These are phyloP conservation scores for Tridacna gigas DNA, from an alignment of 2,888 invertebrate species.

Conservation along the genomic window DNA sequence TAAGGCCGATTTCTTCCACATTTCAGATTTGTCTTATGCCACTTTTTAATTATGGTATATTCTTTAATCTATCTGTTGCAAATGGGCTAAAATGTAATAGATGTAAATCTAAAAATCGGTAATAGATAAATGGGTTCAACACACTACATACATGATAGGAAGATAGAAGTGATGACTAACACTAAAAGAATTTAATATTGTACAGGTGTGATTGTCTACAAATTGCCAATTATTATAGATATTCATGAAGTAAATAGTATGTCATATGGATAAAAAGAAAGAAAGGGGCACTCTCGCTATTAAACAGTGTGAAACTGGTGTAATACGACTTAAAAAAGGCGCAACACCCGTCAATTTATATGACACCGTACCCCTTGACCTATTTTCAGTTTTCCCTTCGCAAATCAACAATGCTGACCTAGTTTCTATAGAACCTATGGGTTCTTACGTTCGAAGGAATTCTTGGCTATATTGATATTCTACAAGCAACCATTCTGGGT, in stretches of 20 bases:
- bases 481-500: background rate
- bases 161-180: conserved; percentile 15
- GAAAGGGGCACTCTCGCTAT: too few species aligned
- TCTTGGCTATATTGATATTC: too few species aligned
- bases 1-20: too few species aligned
- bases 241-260: too few species aligned
- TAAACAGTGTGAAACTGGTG: too few species aligned
- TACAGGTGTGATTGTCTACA: conserved; percentile 11
- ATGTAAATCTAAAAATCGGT: background rate
- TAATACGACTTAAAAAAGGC: background rate
- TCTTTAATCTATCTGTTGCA: too few species aligned
- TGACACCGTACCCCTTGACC: conserved; percentile 23
- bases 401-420: conserved; percentile 20
- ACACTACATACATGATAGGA: conserved; percentile 8
- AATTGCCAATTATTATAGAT: background rate
- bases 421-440: background rate
- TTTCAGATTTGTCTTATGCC: too few species aligned
- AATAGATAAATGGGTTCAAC: conserved; percentile 4
- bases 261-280: too few species aligned
- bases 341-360: background rate
- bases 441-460: background rate
- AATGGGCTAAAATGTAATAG: too few species aligned
- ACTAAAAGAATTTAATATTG: conserved; percentile 16
- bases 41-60: too few species aligned
- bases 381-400: conserved; percentile 21